These are phyloP conservation scores for Lapara coniferarum DNA, from an alignment of 2,888 invertebrate genomes.

Conservation along the genomic window DNA sequence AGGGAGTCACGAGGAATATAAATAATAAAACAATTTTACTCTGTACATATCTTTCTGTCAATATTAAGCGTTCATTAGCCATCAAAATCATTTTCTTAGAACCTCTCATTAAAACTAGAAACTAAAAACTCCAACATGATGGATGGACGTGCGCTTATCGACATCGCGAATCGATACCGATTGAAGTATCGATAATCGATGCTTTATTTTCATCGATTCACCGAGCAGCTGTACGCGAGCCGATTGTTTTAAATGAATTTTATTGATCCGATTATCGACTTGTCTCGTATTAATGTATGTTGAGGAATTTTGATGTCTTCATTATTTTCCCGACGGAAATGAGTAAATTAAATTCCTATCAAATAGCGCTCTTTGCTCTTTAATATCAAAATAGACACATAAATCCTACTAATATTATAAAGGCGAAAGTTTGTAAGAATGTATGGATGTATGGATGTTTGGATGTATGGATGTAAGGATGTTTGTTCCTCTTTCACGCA, in stretches of 20 bases:
- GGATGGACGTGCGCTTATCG: slow-evolving; percentile 55
- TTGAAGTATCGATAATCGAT: slow-evolving; percentile 67
- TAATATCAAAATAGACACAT: no score
- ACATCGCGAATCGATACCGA: slow-evolving; percentile 59
- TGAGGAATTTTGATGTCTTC: neutral
- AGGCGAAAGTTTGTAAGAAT: no score
- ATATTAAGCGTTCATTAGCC: slow-evolving; percentile 15
- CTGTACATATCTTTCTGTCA: neutral
- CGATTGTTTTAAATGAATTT: slow-evolving; percentile 40
- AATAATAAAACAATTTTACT: neutral
- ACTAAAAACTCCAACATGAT: slow-evolving; percentile 49
- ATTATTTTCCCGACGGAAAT: no score
- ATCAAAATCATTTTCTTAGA: slow-evolving; percentile 23
- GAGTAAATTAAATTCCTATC: neutral
- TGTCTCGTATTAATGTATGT: slow-evolving; percentile 4
- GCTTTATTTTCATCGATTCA: slow-evolving; percentile 52
- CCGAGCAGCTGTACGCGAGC: slow-evolving; percentile 48
- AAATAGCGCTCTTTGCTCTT: no score
- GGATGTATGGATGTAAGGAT: no score
- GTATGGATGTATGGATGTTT: no score
- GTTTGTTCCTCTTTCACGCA: no score
- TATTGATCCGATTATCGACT: slow-evolving; percentile 48
- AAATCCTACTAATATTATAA: no score
- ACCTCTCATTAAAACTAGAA: slow-evolving; percentile 37
- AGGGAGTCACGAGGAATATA: no score